Evolutionary conservation across 2,888 invertebrate species (phyloP).

Genomic region (Lycophotia porphyrea): DNA sequence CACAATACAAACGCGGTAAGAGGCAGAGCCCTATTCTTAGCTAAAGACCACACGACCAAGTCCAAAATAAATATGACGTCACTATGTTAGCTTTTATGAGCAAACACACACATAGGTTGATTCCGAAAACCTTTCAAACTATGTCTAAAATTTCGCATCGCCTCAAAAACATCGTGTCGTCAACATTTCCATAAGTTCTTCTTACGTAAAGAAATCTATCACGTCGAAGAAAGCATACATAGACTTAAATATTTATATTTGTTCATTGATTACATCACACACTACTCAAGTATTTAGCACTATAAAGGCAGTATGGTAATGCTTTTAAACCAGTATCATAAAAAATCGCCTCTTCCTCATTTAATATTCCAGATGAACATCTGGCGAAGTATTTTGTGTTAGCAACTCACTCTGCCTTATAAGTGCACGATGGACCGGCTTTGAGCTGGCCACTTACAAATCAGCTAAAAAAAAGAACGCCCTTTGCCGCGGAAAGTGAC

Average conservation of each 20-base stretch:
- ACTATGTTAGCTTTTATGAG: background rate
- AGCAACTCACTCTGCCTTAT: slow-evolving; percentile 56
- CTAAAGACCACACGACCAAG: slow-evolving; percentile 29
- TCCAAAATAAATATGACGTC: slow-evolving; percentile 43
- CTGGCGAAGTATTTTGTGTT: slow-evolving; percentile 62
- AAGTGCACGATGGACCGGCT: slow-evolving; percentile 52
- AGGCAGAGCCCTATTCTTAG: slow-evolving; percentile 45
- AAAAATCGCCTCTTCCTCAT: slow-evolving; percentile 40
- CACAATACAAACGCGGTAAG: slow-evolving; percentile 14
- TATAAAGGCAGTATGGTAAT: slow-evolving; percentile 32
- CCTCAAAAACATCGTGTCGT: slow-evolving; percentile 20
- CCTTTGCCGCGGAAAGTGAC: slow-evolving; percentile 42
- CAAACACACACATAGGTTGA: slow-evolving; percentile 1
- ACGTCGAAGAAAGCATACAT: slow-evolving; percentile 33
- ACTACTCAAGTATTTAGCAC: slow-evolving; percentile 32
- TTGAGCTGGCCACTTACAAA: slow-evolving; percentile 38
- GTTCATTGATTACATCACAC: slow-evolving; percentile 55
- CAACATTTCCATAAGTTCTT: slow-evolving; percentile 11
- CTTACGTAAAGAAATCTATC: slow-evolving; percentile 47
- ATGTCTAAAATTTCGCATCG: slow-evolving; percentile 22
- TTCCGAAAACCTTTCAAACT: slow-evolving; percentile 2
- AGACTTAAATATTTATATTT: slow-evolving; percentile 41
- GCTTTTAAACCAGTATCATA: slow-evolving; percentile 41
- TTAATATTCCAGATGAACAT: slow-evolving; percentile 62
- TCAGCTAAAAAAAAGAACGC: slow-evolving; percentile 27